phyloP scores from a whole-genome alignment of 2,797 vertebrate genomes.

The Zalophus californianus region DNA sequence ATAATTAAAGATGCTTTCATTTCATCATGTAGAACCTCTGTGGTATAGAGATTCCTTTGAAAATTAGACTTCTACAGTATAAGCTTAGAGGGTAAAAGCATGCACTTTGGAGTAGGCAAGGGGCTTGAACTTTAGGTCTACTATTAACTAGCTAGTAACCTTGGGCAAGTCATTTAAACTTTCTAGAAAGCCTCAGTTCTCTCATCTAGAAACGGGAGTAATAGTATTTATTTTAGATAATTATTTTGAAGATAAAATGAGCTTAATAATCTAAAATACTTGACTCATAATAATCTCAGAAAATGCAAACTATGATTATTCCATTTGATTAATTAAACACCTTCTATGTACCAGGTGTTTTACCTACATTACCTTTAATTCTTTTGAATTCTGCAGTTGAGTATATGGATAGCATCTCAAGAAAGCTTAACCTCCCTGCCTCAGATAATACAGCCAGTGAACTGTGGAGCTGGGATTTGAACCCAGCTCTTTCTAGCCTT shows the following conservation, averaged over 20 bases:
- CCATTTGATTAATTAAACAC: not conserved
- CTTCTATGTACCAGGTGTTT: not conserved
- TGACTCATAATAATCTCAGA: not conserved
- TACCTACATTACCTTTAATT: not conserved
- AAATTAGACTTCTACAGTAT: not conserved
- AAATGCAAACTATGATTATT: conserved; percentile 22
- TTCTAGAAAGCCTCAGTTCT: not conserved
- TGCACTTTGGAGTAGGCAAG: not conserved
- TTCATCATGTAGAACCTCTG: conserved; percentile 14
- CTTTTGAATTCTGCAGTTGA: not conserved
- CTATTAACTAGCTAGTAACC: not conserved
- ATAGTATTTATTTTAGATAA: not conserved
- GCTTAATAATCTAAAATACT: conserved; percentile 20
- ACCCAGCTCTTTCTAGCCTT: not conserved
- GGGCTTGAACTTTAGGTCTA: not conserved
- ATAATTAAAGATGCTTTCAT: conserved; percentile 46
- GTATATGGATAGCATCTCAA: not conserved
- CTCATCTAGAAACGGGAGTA: not conserved
- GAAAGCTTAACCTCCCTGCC: not conserved
- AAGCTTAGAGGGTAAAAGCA: not conserved
- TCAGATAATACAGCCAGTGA: not conserved
- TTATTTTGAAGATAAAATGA: conserved; percentile 38
- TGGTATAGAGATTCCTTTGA: not conserved
- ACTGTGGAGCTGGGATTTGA: not conserved
- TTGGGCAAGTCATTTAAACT: not conserved